Conservation (phyloP, 2,113 vertebrate genomes). For the Barbus barbus region DNA sequence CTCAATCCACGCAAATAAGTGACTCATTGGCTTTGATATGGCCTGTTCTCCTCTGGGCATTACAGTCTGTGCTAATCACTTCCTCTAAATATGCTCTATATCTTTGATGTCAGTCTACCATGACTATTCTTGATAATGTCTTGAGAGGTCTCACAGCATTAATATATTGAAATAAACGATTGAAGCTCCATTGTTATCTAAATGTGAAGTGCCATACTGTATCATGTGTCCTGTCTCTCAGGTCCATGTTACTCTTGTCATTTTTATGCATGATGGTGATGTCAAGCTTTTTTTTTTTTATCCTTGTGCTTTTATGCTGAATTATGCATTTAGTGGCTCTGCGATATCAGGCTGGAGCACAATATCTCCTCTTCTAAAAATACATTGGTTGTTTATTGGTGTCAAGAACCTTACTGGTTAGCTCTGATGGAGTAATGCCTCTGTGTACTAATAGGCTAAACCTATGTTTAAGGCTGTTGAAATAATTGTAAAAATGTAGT, state of each 20-base stretch:
- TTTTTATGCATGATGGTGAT: background rate
- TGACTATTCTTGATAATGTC: background rate
- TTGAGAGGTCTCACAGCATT: background rate
- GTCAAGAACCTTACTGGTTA: background rate
- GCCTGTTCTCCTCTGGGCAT: background rate
- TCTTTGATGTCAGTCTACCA: background rate
- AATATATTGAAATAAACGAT: background rate
- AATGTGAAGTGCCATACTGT: background rate
- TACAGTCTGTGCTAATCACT: background rate
- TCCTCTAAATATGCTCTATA: background rate
- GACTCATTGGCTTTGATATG: conserved; percentile 23
- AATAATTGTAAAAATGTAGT: too few relatives aligned
- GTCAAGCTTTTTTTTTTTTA: background rate
- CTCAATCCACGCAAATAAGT: too few relatives aligned
- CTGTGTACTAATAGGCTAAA: too few relatives aligned
- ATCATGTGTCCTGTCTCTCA: background rate
- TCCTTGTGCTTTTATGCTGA: background rate
- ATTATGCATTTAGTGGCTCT: conserved; percentile 38
- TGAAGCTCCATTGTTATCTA: background rate
- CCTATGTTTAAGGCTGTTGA: too few relatives aligned
- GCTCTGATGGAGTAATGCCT: background rate
- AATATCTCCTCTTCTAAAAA: background rate
- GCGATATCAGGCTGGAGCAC: background rate
- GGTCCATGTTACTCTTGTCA: background rate
- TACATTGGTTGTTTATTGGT: background rate